These are phyloP conservation scores for Melanotaenia boesemani DNA, from an alignment of 2,797 vertebrate species.

Conservation along the genomic window DNA sequence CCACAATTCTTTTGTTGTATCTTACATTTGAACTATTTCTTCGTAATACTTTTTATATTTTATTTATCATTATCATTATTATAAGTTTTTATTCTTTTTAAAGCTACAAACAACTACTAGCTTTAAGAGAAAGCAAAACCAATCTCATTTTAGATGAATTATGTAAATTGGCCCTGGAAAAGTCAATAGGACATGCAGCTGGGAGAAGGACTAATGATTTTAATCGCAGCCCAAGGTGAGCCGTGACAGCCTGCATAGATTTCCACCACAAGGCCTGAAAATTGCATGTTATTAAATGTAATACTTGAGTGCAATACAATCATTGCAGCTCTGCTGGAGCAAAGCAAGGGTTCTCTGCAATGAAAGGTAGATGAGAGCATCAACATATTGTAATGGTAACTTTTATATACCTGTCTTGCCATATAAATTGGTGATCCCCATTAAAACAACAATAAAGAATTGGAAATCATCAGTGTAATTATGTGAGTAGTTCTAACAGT, in stretches of 20 bases:
- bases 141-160: constrained; percentile 27
- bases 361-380: background rate
- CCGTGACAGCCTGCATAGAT: constrained; percentile 35
- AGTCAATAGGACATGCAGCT: constrained; percentile 35
- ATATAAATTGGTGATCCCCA: constrained; percentile 27
- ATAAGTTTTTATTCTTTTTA: background rate
- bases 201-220: constrained; percentile 43
- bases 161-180: constrained; percentile 37
- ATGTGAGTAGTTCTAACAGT: constrained; percentile 23
- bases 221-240: constrained; percentile 57
- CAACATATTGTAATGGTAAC: constrained; percentile 5
- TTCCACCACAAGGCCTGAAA: constrained; percentile 50
- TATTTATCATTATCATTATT: too few species aligned
- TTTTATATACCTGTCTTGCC: constrained; percentile 17
- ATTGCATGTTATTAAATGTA: constrained; percentile 59
- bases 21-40: background rate
- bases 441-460: constrained; percentile 31
- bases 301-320: constrained; percentile 34
- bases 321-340: constrained; percentile 18
- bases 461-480: constrained; percentile 38
- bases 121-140: constrained; percentile 6
- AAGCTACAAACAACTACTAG: background rate
- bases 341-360: background rate
- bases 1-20: background rate
- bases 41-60: background rate